Evolutionary conservation across 2,113 vertebrate genomes (phyloP), one percentile per base, ranked within the genome.

Genomic region (Orycteropus afer): DNA sequence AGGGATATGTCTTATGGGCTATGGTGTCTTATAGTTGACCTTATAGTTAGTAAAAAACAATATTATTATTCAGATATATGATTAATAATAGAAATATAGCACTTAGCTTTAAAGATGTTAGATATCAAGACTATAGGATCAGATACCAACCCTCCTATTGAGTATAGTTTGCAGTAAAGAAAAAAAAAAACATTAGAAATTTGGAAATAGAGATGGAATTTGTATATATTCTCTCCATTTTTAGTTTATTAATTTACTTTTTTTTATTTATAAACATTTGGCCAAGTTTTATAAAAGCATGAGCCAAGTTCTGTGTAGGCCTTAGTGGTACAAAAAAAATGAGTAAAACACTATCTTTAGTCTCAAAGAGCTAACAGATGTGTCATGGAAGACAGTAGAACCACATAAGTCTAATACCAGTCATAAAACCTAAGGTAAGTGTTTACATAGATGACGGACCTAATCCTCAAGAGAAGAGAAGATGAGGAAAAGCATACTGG

Each of bases 21-120:
- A 74, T 94, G 42, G 15, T 22, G 23, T 83, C n/a, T 61, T 94
- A 49, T 6, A 57, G 47, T 61, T 93, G 37, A 83, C 94, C 15
- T 93, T 82, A 55, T 4, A 93, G 13, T 74, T 89, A 23, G 55
- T 86, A 40, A 82, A 95, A 4, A 49, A 73, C 73, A 65, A 2
- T 27, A 77, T 84, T 81, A 37, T 82, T 59, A 83, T 90, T 78
- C 87, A 90, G 74, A 76, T 81, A 73, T 57, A 29, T 59, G 20
- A 37, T 65, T 83, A 86, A 71, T 89, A 42, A 82, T 86, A 45
- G 7, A 77, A 95, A 32, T 12, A 63, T n/a, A 61, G 3, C 3
- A 25, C 73, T 92, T 82, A 83, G 37, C 42, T 61, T 73, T 71
- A 34, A 84, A 95, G 90, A 47, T 79, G 12, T 59, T 91, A 87